Base-by-base conservation (phyloP, 2,888 invertebrate species). In the Stenurella melanura region DNA sequence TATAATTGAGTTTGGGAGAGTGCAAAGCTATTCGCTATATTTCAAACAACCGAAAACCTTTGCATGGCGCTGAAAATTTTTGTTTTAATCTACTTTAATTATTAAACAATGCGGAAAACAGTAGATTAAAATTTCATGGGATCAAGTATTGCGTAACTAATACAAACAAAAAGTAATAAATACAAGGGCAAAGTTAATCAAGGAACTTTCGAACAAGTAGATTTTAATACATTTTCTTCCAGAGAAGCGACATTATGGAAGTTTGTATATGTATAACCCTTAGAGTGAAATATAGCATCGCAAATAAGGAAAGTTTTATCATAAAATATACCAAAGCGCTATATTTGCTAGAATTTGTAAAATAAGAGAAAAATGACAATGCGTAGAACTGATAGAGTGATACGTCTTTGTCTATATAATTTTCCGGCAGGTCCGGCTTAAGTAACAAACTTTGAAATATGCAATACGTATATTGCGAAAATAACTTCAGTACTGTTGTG, bases 281-380 rank as follows among this genome's bases (percentile, higher is more conserved):
- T 50, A 50, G 0, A 50, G 50, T 50, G 50, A 50, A 50, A 50
- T 50, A 50, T 50, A 7, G n/a, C 50, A 50, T n/a, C n/a, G n/a
- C 50, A 50, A 50, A 50, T 50, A 50, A 50, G 50, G n/a, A 50
- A 50, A 50, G 50, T 50, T 50, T 50, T n/a, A n/a, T 50, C 50
- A 7, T n/a, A 50, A n/a, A 50, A n/a, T 50, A n/a, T 15, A n/a
- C n/a, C n/a, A 50, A 50, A 50, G 4, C 5, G n/a, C 15, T 50
- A 50, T n/a, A n/a, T 50, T 50, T 50, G 50, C 6, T 50, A 2
- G 15, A 42, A 12, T n/a, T 50, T 50, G 50, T 50, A 50, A 50
- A 50, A 50, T 12, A n/a, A n/a, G 50, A 50, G 50, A 50, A 50
- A 50, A 50, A 50, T 50, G n/a, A 50, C 5, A 12, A 1, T n/a